phyloP scores from a whole-genome alignment of 2,888 invertebrate genomes.

The Stenolophus ochropezus region DNA sequence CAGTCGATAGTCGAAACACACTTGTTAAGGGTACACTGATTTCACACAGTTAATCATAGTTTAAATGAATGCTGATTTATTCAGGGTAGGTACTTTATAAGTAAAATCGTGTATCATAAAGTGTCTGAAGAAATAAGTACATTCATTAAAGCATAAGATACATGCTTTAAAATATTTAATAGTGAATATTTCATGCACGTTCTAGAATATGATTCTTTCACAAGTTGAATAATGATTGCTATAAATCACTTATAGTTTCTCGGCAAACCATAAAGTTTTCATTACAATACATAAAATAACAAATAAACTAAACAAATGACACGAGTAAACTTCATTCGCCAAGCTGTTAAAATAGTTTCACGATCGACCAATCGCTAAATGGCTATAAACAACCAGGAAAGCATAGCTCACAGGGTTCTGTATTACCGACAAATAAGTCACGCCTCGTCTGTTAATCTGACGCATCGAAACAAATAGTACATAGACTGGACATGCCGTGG shows the following conservation, averaged over 20 bases:
- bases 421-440: constrained; percentile 46
- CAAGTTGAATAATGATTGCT: background rate
- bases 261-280: constrained; percentile 20
- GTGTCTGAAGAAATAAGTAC: background rate
- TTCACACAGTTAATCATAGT: background rate
- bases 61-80: background rate
- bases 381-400: constrained; percentile 46
- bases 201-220: background rate
- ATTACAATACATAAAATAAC: constrained; percentile 37
- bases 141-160: background rate
- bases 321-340: constrained; percentile 34
- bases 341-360: constrained; percentile 35
- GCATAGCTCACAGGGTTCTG: constrained; percentile 16
- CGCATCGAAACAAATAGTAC: constrained; percentile 43
- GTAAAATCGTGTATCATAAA: background rate
- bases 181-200: background rate
- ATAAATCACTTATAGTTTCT: constrained; percentile 17
- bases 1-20: no score
- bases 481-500: constrained; percentile 4
- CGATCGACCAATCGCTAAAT: constrained; percentile 38
- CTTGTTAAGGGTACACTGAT: no score
- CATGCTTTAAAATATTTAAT: background rate
- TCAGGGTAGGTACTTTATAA: background rate
- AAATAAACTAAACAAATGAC: constrained; percentile 44
- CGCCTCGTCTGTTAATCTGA: constrained; percentile 47